Base-by-base conservation (phyloP, 1,140 invertebrate genomes). In the Achroia grisella region DNA sequence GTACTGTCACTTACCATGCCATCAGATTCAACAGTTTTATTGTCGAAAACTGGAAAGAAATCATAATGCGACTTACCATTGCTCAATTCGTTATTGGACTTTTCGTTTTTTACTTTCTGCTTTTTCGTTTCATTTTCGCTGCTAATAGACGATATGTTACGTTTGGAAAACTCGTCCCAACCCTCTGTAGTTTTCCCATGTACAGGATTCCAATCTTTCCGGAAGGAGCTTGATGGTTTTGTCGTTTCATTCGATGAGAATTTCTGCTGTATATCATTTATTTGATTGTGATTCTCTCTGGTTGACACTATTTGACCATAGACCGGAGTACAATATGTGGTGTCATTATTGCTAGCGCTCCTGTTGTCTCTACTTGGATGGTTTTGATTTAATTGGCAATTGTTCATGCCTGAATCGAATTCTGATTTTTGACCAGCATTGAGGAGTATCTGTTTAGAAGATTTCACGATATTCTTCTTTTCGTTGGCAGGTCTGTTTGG, bases 331-430 rank as follows among this genome's bases (percentile, higher is more conserved):
- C 80, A 84, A 46, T 84, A 84, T 8, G 80, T 84, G 0, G 72
- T 78, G 39, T 84, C 75, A n/a, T 62, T 52, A n/a, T 68, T 63
- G 2, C 17, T n/a, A 6, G 47, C 71, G 42, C 56, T 56, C 48
- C 60, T 69, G 27, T 69, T 78, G 23, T 81, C 77, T 53, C 60
- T 71, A 28, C 54, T 68, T 4, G 50, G 33, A 32, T 71, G 56
- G 31, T 61, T 80, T 44, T 81, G 74, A 43, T 69, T 84, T 0
- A 81, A 32, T 50, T 81, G 80, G 34, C 61, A 78, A 43, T 84
- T 84, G 49, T 84, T 84, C 80, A 84, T 84, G 4, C 80, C 80
- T 9, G 78, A 81, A 44, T 82, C 80, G 48, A 84, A 84, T 42
- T 84, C 80, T 4, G 80, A 84, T 39, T 84, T 84, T 39, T 84